Evolutionary conservation across 2,888 invertebrate species (phyloP), one percentile per base, ranked within the genome.

Genomic region (Plagodis pulveraria): DNA sequence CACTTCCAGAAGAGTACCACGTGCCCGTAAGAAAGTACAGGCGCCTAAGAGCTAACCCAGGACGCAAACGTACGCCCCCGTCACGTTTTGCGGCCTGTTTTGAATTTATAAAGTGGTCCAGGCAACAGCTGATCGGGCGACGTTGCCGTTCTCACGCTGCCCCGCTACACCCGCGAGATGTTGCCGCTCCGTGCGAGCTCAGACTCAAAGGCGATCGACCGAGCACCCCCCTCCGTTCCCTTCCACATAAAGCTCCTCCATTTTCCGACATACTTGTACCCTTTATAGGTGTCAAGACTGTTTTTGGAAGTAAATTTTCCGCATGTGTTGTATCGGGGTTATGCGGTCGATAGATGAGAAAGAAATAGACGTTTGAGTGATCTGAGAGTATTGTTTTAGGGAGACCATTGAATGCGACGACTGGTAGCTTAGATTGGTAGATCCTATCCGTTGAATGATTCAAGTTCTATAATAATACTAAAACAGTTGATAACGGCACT

Each of bases 91-190:
- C 82, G 75, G 81, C 84, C 86, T 87, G 89, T 86, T 89, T 86
- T 86, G 87, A 88, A 87, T 89, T 81, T 86, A 84, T 83, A 83
- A 83, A 80, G 75, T 76, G 76, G 72, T 73, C 73, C 73, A 76
- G 69, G 80, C 81, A 90, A 88, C 91, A 91, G 91, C 91, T 91
- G 91, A 91, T 90, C 80, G 84, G 35, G 76, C 81, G 78, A 66
- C 61, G 87, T 86, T 86, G 87, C 84, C 80, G 70, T 72, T 66
- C 69, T 68, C 65, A 63, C 10, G 9, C 4, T 74, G 71, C 67
- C 74, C 75, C 71, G 76, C 65, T 77, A 72, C 10, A 71, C 69
- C 62, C 61, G 65, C 69, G 69, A 83, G 78, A 58, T 73, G 88
- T 87, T 89, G 89, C 84, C 89, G 72, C 73, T 76, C 71, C 78